Evolutionary conservation across 2,797 vertebrate genomes (phyloP).

Genomic region (Rhodeus uyekii): DNA sequence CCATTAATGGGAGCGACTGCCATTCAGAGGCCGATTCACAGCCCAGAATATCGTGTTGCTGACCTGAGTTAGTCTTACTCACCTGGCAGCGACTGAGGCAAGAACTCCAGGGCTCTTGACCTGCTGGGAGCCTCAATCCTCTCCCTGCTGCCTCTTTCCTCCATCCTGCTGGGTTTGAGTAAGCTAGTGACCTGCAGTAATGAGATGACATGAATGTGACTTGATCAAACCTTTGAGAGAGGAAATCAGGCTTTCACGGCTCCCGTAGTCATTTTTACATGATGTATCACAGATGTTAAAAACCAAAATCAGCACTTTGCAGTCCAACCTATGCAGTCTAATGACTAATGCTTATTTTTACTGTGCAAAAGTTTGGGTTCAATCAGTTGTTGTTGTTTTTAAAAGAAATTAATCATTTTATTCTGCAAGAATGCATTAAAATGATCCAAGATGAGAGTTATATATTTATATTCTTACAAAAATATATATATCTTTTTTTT

Average conservation of each 20-base stretch:
- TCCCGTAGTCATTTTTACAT: not conserved
- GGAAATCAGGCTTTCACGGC: constrained; percentile 39
- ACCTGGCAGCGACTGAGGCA: constrained; percentile 55
- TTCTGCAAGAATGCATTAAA: not conserved
- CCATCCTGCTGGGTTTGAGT: constrained; percentile 37
- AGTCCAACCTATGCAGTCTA: not conserved
- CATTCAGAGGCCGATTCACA: constrained; percentile 58
- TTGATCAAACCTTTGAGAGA: constrained; percentile 2
- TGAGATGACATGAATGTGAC: constrained; percentile 45
- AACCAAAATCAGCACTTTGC: not conserved
- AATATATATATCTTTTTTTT: not conserved
- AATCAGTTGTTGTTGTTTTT: not conserved
- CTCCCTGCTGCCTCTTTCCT: constrained; percentile 14
- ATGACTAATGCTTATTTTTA: not conserved
- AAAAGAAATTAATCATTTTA: not conserved
- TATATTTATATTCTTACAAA: not conserved
- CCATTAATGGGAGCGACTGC: constrained; percentile 53
- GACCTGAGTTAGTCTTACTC: constrained; percentile 52
- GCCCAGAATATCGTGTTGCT: constrained; percentile 59
- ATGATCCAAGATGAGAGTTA: not conserved
- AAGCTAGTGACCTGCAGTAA: constrained; percentile 52
- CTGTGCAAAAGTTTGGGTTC: not conserved
- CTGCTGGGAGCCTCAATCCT: constrained; percentile 17
- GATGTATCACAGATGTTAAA: not conserved
- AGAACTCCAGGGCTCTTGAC: constrained; percentile 49